Percentiles rank a stretch among this genome's conserved stretches.
phyloP scores from a whole-genome alignment of 2,113 vertebrate species.

The Callionymus lyra region DNA sequence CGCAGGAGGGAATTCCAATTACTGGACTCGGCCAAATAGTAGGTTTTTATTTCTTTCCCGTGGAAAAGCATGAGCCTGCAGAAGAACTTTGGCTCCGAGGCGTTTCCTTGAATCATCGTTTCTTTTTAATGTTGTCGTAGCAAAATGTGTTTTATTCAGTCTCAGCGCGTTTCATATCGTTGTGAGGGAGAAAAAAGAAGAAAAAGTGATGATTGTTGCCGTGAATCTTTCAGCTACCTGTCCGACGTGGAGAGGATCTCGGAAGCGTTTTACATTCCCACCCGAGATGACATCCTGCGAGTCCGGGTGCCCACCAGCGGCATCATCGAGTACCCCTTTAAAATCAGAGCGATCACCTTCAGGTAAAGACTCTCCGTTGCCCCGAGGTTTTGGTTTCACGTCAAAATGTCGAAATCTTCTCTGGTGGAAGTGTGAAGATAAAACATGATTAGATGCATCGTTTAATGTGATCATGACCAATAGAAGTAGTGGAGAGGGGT shows the following conservation, averaged over 20 bases:
- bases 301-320: conserved; percentile 73
- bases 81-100: too few species aligned
- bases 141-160: too few species aligned
- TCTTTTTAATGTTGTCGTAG: neutral
- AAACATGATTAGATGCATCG: too few species aligned
- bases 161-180: too few species aligned
- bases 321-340: conserved; percentile 77
- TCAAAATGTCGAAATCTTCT: too few species aligned
- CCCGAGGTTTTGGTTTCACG: too few species aligned
- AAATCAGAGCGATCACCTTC: conserved; percentile 71
- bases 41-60: conserved; percentile 27
- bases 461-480: too few species aligned
- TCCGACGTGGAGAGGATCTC: conserved; percentile 69
- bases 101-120: neutral
- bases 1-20: conserved; percentile 74
- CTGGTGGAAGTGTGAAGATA: too few species aligned
- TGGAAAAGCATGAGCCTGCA: neutral
- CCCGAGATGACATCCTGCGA: conserved; percentile 72
- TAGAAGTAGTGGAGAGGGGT: too few species aligned
- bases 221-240: conserved; percentile 66
- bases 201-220: conserved; percentile 1
- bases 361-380: conserved; percentile 50
- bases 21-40: conserved; percentile 79
- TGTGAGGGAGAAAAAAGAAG: conserved; percentile 6
- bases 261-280: conserved; percentile 59